These are phyloP conservation scores for Xiphydria camelus DNA, from an alignment of 2,888 invertebrate genomes.

Conservation along the genomic window DNA sequence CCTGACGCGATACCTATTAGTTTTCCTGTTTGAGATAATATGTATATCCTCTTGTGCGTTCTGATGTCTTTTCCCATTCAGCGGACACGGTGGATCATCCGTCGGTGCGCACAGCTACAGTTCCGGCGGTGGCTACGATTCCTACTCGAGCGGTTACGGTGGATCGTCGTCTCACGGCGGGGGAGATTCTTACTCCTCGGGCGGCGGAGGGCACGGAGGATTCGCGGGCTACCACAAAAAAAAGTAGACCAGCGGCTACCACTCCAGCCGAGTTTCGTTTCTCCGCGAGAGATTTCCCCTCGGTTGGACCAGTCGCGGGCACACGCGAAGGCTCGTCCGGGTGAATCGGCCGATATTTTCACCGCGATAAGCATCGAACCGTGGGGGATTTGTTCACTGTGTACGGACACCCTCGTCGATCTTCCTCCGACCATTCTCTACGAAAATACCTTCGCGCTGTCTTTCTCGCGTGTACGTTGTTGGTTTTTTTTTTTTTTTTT, in stretches of 20 bases:
- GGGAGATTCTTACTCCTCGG: slow-evolving; percentile 8
- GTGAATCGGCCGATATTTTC: too few relatives aligned
- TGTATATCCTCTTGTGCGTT: neutral
- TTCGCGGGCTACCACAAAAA: slow-evolving; percentile 44
- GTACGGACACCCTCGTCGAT: too few relatives aligned
- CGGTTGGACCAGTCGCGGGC: neutral
- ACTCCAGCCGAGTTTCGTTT: neutral
- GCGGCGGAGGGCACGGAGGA: slow-evolving; percentile 27
- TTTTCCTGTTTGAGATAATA: slow-evolving; percentile 1
- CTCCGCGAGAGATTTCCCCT: neutral
- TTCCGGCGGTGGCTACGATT: slow-evolving; percentile 31
- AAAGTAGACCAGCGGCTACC: too few relatives aligned
- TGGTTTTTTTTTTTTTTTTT: too few relatives aligned
- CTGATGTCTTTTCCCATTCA: neutral
- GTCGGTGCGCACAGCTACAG: slow-evolving; percentile 29
- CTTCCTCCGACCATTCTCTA: too few relatives aligned
- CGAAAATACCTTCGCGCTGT: too few relatives aligned
- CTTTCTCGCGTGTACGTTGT: too few relatives aligned
- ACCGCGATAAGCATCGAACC: too few relatives aligned
- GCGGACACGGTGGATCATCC: slow-evolving; percentile 14
- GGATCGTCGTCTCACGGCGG: slow-evolving; percentile 19
- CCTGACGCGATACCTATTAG: too few relatives aligned
- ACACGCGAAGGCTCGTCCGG: neutral
- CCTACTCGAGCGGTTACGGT: slow-evolving; percentile 26
- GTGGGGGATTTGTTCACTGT: too few relatives aligned